Evolutionary conservation across 2,888 invertebrate species (phyloP).

Genomic region (Ernsta delagoae): DNA sequence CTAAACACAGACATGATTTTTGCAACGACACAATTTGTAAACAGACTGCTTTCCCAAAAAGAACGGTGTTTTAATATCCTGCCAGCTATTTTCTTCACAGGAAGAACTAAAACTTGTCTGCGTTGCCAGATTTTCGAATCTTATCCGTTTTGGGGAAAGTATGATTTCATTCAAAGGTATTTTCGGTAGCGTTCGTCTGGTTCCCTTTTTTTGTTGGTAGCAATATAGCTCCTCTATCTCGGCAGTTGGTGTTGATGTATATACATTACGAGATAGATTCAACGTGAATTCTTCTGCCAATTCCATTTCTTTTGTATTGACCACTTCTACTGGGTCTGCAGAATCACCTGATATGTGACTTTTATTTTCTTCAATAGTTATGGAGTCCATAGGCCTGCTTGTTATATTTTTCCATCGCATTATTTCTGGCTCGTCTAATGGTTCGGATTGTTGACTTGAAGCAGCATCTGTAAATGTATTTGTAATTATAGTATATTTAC

Average conservation of each 20-base stretch:
- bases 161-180: background rate
- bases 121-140: background rate
- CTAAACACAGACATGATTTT: background rate
- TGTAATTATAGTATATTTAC: no score
- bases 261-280: background rate
- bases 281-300: background rate
- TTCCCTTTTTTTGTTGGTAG: background rate
- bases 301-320: background rate
- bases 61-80: background rate
- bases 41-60: background rate
- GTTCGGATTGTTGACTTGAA: slow-evolving; percentile 1
- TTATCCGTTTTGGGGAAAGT: background rate
- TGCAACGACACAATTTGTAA: background rate
- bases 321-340: background rate
- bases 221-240: background rate
- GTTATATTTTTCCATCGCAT: background rate
- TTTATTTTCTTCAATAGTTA: background rate
- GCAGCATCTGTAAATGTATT: background rate
- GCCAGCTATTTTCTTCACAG: background rate
- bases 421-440: slow-evolving; percentile 2
- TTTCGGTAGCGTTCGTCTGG: background rate
- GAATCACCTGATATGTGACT: background rate
- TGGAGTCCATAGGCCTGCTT: background rate
- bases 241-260: slow-evolving; percentile 2
- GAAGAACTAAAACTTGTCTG: slow-evolving; percentile 7